Percentiles rank a stretch among this genome's conserved stretches.
Conservation (phyloP, 2,797 vertebrate species). For the Synaphobranchus kaupii region DNA sequence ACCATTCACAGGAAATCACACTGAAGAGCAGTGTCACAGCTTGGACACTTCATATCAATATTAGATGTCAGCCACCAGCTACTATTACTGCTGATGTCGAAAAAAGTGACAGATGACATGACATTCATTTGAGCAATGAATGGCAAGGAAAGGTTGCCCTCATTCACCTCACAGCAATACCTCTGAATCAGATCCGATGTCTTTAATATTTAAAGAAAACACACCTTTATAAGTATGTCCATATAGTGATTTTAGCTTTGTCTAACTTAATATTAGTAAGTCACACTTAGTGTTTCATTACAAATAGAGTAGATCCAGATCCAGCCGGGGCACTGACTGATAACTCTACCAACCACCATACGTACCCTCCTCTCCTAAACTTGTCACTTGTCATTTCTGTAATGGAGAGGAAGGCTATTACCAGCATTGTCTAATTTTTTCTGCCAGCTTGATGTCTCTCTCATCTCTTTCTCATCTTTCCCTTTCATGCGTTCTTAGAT, state of each 20-base stretch:
- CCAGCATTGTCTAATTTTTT: slow-evolving; percentile 53
- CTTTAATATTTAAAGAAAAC: not conserved
- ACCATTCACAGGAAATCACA: slow-evolving; percentile 42
- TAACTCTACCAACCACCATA: not conserved
- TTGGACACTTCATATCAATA: slow-evolving; percentile 40
- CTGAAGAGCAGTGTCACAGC: slow-evolving; percentile 58
- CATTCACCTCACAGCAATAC: not conserved
- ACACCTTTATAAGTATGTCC: not conserved
- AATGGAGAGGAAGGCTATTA: slow-evolving; percentile 43
- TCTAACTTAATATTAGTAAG: not conserved
- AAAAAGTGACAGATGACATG: not conserved
- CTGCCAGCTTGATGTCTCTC: slow-evolving; percentile 31
- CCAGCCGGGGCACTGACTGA: not conserved
- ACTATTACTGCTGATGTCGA: not conserved
- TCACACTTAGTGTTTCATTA: not conserved
- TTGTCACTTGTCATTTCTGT: slow-evolving; percentile 24
- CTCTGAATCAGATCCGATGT: not conserved
- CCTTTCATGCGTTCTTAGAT: slow-evolving; percentile 55
- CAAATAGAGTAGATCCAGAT: not conserved
- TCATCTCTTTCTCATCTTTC: slow-evolving; percentile 44
- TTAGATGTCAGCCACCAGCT: not conserved
- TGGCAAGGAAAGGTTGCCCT: not conserved
- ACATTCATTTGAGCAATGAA: not conserved
- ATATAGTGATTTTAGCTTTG: not conserved
- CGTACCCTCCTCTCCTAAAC: not conserved